A percentile compares a stretch with the other conserved stretches of the same genome.
Evolutionary conservation across 2,113 vertebrate species (phyloP).

Genomic region (Ictidomys tridecemlineatus): DNA sequence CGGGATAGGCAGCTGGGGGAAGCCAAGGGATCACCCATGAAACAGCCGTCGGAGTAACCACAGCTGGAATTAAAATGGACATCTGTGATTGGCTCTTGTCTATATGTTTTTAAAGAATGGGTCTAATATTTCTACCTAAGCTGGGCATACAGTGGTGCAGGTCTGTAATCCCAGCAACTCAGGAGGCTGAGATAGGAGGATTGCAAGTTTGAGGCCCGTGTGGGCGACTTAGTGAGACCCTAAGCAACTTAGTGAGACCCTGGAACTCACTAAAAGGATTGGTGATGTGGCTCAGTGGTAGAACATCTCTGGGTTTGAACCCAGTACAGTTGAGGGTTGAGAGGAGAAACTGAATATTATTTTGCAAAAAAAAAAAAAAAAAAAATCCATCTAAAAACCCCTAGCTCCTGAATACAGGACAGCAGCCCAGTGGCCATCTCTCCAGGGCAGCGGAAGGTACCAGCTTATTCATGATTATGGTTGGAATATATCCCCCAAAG

Average conservation of each 20-base stretch:
- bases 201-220: no score
- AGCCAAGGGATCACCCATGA: not conserved
- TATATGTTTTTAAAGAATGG: not conserved
- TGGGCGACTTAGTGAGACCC: no score
- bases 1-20: not conserved
- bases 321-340: no score
- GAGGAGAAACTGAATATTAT: no score
- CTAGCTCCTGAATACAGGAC: not conserved
- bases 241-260: no score
- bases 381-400: not conserved
- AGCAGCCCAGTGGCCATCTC: not conserved
- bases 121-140: not conserved
- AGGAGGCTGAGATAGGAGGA: no score
- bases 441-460: not conserved
- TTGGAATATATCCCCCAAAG: not conserved
- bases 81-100: not conserved
- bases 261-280: no score
- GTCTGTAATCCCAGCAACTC: no score
- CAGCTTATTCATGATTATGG: not conserved
- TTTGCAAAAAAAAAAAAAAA: no score
- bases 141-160: no score
- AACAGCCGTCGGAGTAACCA: not conserved
- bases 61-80: not conserved
- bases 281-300: no score
- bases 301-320: no score